Evolutionary conservation across 2,113 vertebrate genomes (phyloP).

Genomic region (Spea bombifrons): DNA sequence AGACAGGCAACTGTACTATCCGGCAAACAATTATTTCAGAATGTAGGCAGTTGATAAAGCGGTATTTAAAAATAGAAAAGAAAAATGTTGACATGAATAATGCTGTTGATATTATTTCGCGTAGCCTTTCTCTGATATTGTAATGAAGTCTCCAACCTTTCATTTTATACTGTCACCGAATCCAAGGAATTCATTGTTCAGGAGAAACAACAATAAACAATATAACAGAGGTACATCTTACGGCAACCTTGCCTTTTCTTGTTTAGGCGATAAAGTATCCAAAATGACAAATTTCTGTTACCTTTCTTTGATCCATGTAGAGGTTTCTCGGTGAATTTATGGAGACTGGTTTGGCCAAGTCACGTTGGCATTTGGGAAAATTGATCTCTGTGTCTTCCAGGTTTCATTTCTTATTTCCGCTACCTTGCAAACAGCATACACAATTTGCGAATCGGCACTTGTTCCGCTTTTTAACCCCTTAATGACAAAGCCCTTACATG

Average conservation of each 20-base stretch:
- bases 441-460: neutral
- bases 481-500: too few species aligned
- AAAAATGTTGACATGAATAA: too few species aligned
- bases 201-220: slow-evolving; percentile 38
- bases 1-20: too few species aligned
- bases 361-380: slow-evolving; percentile 29
- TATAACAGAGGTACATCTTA: slow-evolving; percentile 35
- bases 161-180: slow-evolving; percentile 21
- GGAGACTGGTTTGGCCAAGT: slow-evolving; percentile 20
- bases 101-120: neutral
- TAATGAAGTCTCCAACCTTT: slow-evolving; percentile 21
- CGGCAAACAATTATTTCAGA: too few species aligned
- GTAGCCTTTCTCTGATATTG: slow-evolving; percentile 11
- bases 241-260: slow-evolving; percentile 37
- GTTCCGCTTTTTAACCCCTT: neutral
- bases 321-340: slow-evolving; percentile 27
- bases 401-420: slow-evolving; percentile 14
- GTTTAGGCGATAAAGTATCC: slow-evolving; percentile 36
- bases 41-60: too few species aligned
- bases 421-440: slow-evolving; percentile 11
- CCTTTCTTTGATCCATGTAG: slow-evolving; percentile 32
- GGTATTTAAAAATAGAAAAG: too few species aligned
- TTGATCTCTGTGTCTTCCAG: slow-evolving; percentile 32
- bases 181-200: slow-evolving; percentile 30
- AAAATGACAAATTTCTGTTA: slow-evolving; percentile 34